phyloP scores from a whole-genome alignment of 30 jellyfish, hydroid and myxozoan species.

The Cassiopea andromeda region DNA sequence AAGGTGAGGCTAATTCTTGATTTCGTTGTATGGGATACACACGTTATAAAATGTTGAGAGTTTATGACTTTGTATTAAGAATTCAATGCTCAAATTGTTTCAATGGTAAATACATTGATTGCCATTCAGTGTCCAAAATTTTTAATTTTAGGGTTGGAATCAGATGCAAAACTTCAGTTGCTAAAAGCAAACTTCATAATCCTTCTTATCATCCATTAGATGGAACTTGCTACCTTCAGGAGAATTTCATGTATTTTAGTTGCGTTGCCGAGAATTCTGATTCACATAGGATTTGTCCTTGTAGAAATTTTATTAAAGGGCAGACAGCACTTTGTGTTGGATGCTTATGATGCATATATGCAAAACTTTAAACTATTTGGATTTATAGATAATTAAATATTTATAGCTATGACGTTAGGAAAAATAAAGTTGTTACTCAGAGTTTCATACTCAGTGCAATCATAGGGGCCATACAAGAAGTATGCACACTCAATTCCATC shows the following conservation, averaged over 20 bases:
- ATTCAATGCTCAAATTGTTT: neutral
- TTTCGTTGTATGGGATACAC: neutral
- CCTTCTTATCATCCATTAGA: constrained; percentile 77
- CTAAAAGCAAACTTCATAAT: constrained; percentile 46
- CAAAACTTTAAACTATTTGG: too few relatives aligned
- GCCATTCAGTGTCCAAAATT: neutral
- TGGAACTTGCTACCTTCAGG: constrained; percentile 71
- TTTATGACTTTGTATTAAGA: too few relatives aligned
- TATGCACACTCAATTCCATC: too few relatives aligned
- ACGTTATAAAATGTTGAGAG: too few relatives aligned
- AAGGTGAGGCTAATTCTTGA: constrained; percentile 5
- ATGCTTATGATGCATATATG: constrained; percentile 43
- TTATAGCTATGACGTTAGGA: too few relatives aligned
- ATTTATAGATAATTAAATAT: too few relatives aligned
- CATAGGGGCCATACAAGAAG: too few relatives aligned
- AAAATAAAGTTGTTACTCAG: too few relatives aligned
- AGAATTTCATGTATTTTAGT: constrained; percentile 65
- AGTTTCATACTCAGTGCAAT: too few relatives aligned
- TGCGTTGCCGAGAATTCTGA: constrained; percentile 65
- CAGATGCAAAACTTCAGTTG: constrained; percentile 32
- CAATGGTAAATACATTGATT: neutral
- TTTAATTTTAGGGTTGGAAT: constrained; percentile 42
- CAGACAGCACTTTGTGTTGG: constrained; percentile 85
- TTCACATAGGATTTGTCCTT: constrained; percentile 81
- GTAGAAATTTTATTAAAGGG: constrained; percentile 84